Evolutionary conservation across 2,888 invertebrate genomes (phyloP).

Genomic region (Rhaphigaster nebulosa): DNA sequence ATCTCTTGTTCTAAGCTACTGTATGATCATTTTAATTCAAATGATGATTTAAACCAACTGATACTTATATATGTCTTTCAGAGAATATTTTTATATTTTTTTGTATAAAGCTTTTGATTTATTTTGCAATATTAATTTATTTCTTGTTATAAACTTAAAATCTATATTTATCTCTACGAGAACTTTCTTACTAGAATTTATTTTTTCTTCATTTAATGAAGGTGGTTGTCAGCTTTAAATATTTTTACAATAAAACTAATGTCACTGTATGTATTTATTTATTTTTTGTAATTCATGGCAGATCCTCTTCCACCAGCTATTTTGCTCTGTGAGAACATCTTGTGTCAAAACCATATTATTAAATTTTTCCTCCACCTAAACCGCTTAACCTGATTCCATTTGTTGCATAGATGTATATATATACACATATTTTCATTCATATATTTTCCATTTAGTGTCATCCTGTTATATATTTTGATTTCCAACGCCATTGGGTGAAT

Average conservation of each 20-base stretch:
- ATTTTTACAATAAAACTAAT: constrained; percentile 28
- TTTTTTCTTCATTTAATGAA: constrained; percentile 30
- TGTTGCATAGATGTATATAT: too few species aligned
- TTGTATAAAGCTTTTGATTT: constrained; percentile 4
- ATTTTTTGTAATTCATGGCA: neutral
- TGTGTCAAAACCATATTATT: neutral
- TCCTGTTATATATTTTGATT: too few species aligned
- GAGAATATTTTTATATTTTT: constrained; percentile 6
- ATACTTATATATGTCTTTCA: neutral
- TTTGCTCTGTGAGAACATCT: neutral
- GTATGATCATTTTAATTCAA: neutral
- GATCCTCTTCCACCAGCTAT: neutral
- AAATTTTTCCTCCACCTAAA: neutral
- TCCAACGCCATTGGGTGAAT: too few species aligned
- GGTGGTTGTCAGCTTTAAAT: constrained; percentile 34
- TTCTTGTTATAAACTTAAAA: neutral
- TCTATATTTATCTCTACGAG: neutral
- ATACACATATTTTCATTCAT: too few species aligned
- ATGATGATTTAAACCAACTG: neutral
- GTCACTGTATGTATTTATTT: neutral
- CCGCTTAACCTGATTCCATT: too few species aligned
- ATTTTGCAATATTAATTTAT: constrained; percentile 19
- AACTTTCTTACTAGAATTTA: neutral
- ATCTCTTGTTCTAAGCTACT: neutral
- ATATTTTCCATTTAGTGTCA: too few species aligned